phyloP scores from a whole-genome alignment of 2,888 invertebrate genomes.

The Dromius quadrimaculatus region DNA sequence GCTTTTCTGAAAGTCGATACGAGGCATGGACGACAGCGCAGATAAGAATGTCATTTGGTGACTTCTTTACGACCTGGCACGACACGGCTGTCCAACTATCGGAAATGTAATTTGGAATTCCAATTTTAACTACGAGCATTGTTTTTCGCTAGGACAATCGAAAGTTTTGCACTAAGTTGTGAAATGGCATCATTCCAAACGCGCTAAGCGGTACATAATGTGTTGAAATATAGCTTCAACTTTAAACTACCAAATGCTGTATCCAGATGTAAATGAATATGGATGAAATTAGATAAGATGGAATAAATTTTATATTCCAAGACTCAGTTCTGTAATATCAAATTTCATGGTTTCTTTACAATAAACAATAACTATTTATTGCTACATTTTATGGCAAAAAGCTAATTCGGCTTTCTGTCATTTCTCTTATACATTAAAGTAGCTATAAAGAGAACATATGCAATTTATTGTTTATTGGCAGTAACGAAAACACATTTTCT shows the following conservation, averaged over 20 bases:
- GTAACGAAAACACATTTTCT: not conserved
- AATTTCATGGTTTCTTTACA: no score
- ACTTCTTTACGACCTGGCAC: slow-evolving; percentile 42
- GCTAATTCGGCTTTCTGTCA: not conserved
- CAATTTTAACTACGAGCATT: slow-evolving; percentile 43
- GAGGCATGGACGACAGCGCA: slow-evolving; percentile 8
- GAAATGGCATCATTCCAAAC: slow-evolving; percentile 32
- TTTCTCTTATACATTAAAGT: no score
- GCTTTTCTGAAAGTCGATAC: slow-evolving; percentile 44
- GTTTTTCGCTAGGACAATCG: slow-evolving; percentile 17
- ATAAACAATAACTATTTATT: no score
- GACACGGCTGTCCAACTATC: slow-evolving; percentile 37
- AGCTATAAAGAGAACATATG: not conserved
- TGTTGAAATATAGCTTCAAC: slow-evolving; percentile 11
- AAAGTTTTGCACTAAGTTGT: slow-evolving; percentile 20
- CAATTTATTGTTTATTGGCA: not conserved
- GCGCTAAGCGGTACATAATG: slow-evolving; percentile 30
- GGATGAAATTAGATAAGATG: no score
- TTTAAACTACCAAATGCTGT: not conserved
- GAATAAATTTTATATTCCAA: no score
- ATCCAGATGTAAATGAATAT: not conserved
- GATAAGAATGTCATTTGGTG: slow-evolving; percentile 49
- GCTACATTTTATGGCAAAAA: no score
- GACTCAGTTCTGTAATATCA: no score
- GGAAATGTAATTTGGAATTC: slow-evolving; percentile 50